Conservation (phyloP, 2,113 vertebrate genomes). For the Ctenodactylus gundi region DNA sequence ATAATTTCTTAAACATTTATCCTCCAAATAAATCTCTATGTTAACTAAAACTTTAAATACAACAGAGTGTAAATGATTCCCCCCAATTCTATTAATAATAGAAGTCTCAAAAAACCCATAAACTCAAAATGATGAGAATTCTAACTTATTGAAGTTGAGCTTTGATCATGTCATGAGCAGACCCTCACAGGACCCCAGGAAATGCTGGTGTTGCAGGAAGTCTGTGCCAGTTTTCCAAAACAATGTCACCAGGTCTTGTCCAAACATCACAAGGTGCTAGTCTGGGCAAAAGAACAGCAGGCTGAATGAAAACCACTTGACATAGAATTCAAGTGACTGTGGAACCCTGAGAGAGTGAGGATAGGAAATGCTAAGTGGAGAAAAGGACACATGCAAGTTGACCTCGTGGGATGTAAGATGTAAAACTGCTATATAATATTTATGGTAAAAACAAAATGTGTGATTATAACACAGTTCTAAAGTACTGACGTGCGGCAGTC, state of each 20-base stretch:
- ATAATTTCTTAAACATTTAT: background rate
- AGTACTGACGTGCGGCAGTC: background rate
- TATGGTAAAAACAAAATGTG: background rate
- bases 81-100: background rate
- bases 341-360: background rate
- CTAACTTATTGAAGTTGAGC: background rate
- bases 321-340: background rate
- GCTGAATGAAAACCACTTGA: background rate
- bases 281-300: background rate
- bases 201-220: background rate
- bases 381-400: background rate
- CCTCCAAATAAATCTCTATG: background rate
- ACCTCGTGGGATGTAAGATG: background rate
- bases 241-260: background rate
- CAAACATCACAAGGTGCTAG: background rate
- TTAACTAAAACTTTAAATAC: background rate
- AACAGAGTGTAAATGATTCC: background rate
- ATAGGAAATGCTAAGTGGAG: background rate
- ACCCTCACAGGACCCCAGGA: background rate
- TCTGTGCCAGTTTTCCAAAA: background rate
- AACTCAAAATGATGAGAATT: slow-evolving; percentile 7
- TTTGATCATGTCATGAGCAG: background rate
- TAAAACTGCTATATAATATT: background rate
- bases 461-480: background rate
- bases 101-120: background rate